phyloP scores from a whole-genome alignment of 2,113 vertebrate species.

The Gila orcuttii region DNA sequence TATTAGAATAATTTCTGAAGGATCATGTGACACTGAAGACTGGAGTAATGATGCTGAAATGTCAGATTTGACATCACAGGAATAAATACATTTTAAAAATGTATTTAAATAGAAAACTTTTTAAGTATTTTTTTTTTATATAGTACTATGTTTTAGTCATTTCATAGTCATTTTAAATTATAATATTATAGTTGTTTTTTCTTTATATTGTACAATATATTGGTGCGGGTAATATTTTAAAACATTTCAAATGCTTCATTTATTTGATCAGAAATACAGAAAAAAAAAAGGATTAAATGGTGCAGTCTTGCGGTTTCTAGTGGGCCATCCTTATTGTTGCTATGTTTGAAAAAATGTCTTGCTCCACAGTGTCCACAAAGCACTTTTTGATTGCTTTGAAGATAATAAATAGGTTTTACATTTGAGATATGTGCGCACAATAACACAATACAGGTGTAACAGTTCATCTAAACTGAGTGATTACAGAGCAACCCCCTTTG shows the following conservation, averaged over 20 bases:
- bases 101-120: not conserved
- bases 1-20: not conserved
- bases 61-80: not conserved
- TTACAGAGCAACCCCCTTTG: not conserved
- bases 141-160: too few relatives aligned
- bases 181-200: not conserved
- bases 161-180: not conserved
- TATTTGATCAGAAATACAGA: too few relatives aligned
- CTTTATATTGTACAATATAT: not conserved
- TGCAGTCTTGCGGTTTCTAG: not conserved
- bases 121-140: too few relatives aligned
- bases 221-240: too few relatives aligned
- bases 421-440: not conserved
- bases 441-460: not conserved
- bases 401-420: not conserved
- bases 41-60: not conserved
- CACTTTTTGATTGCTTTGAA: not conserved
- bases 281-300: too few relatives aligned
- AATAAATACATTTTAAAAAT: not conserved
- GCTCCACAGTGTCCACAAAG: not conserved
- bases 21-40: not conserved
- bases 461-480: not conserved
- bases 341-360: not conserved
- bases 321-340: not conserved
- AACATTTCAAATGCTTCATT: too few relatives aligned